phyloP scores from a whole-genome alignment of 2,797 vertebrate species.

The Oreochromis grahami region DNA sequence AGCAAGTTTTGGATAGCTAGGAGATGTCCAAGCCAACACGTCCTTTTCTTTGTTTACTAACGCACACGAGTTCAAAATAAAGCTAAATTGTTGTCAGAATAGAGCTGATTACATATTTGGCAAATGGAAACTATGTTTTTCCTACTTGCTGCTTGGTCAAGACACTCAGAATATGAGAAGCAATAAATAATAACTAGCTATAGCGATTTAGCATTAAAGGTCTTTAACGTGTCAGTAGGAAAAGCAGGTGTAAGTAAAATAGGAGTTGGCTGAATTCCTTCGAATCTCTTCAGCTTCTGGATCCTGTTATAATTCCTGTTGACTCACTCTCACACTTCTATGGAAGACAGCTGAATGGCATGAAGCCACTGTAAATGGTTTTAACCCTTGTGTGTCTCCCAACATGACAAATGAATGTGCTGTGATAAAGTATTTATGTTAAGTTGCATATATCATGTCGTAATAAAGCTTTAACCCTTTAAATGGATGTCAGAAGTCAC shows the following conservation, averaged over 20 bases:
- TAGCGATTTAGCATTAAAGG: not conserved
- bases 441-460: not conserved
- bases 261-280: not conserved
- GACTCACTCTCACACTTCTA: not conserved
- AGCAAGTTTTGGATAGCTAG: not conserved
- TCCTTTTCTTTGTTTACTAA: not conserved
- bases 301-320: not conserved
- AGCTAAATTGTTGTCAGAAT: not conserved
- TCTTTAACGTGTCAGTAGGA: not conserved
- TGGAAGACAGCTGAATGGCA: not conserved
- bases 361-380: not conserved
- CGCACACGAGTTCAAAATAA: not conserved
- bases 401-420: not conserved
- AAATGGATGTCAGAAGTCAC: accelerated
- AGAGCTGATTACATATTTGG: not conserved
- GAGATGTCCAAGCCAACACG: not conserved
- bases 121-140: not conserved
- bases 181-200: accelerated
- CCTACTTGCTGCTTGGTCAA: not conserved
- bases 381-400: not conserved
- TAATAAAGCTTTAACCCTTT: not conserved
- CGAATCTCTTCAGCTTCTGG: not conserved
- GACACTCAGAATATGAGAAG: not conserved
- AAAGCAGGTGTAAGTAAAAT: not conserved
- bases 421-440: not conserved